Base-by-base conservation (phyloP, 2,113 vertebrate species). In the Dendropsophus ebraccatus region DNA sequence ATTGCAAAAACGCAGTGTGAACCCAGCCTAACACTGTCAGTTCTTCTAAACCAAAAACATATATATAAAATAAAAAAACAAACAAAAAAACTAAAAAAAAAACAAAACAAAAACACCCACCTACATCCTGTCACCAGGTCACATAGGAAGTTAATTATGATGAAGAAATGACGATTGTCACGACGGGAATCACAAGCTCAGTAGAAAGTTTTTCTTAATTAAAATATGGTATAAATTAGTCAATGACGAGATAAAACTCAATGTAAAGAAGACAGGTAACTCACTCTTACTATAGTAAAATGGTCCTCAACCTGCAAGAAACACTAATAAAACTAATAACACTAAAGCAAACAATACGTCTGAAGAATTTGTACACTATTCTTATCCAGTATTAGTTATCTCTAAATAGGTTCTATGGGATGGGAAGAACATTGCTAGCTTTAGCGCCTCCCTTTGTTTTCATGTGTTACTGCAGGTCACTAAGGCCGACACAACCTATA, bases 31-130 rank as follows among this genome's bases (percentile, higher is more conserved):
- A 81, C 79, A 81, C 79, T 65, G 54, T 69, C 77, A 23, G 1
- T 21, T 37, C 16, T 41, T 60, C 17, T 7, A 80, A 78, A 19
- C 21, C 5, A 49, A 49, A 47, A 32, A 10, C 45, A n/a, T n/a
- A n/a, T n/a, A n/a, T n/a, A 41, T 41, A 41, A 41, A 41, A 32
- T 32, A 0, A 54, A 54, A 19, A 77, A 50, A 47, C 25, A 77
- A 70, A 70, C 37, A 77, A 54, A 50, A n/a, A 67, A 41, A 41
- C 21, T 11, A 75, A 49, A 50, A 50, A 70, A 70, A 70, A 77
- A 54, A 50, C 45, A 67, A 41, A 41, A 56, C 47, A 75, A 49
- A 50, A 50, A 52, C 50, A 52, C 49, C 74, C 16, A 49, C 73
- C 73, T 21, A 76, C 17, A 2, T 12, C 35, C 37, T 45, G 41